Percentiles rank a stretch among this genome's conserved stretches.
These are phyloP conservation scores for Pygathrix nemaeus DNA, from an alignment of 2,113 vertebrate genomes.

Conservation along the genomic window DNA sequence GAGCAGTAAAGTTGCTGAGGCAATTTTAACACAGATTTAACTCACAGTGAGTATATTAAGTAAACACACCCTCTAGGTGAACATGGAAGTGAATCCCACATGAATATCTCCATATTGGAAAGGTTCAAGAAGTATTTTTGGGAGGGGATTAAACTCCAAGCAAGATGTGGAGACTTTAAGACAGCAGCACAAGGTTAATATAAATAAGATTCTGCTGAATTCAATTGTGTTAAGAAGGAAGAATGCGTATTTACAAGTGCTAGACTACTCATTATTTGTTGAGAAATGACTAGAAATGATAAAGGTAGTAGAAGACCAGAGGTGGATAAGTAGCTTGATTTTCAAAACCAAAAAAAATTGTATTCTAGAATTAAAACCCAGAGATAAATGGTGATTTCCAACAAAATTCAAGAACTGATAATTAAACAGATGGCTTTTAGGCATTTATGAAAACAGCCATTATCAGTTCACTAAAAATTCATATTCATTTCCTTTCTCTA, in stretches of 20 bases:
- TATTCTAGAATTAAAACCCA: not conserved
- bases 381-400: slow-evolving; percentile 41
- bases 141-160: not conserved
- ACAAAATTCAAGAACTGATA: slow-evolving; percentile 26
- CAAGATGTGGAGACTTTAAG: not conserved
- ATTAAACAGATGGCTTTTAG: slow-evolving; percentile 1
- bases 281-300: not conserved
- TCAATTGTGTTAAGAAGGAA: slow-evolving; percentile 5
- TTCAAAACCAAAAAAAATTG: slow-evolving; percentile 19
- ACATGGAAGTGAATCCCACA: not conserved
- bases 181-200: not conserved
- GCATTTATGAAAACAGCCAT: slow-evolving; percentile 48
- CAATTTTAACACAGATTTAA: slow-evolving; percentile 18
- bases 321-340: slow-evolving; percentile 12
- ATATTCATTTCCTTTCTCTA: slow-evolving; percentile 33
- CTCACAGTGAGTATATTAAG: not conserved
- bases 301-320: not conserved
- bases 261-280: not conserved
- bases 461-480: slow-evolving; percentile 28
- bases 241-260: not conserved
- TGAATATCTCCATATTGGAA: not conserved
- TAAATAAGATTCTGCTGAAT: not conserved
- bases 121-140: not conserved
- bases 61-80: not conserved
- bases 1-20: not conserved